Percentiles rank a stretch among this genome's conserved stretches.
Evolutionary conservation across 2,888 invertebrate species (phyloP).

Genomic region (Agrenia bidenticulata): DNA sequence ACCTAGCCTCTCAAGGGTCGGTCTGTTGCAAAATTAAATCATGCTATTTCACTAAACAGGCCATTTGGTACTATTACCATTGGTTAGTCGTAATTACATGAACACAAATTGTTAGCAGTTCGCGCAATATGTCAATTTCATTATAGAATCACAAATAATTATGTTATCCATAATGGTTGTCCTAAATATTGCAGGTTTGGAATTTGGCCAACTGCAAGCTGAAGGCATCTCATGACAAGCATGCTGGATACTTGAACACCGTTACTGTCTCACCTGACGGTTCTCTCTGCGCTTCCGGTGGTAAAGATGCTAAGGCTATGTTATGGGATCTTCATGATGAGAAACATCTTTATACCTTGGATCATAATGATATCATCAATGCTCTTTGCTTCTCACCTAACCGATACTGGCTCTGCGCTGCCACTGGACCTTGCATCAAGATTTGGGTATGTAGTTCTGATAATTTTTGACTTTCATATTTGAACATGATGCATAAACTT

Average conservation of each 20-base stretch:
- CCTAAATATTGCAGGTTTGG: constrained; percentile 71
- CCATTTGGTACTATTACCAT: constrained; percentile 13
- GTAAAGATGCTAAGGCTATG: constrained; percentile 99
- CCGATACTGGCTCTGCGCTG: constrained; percentile 99
- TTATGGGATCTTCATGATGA: constrained; percentile 99
- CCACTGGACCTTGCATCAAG: constrained; percentile 95
- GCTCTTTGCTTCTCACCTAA: constrained; percentile 99
- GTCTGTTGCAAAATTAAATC: constrained; percentile 32
- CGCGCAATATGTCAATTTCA: no score
- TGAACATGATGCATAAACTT: constrained; percentile 20
- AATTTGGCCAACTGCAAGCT: constrained; percentile 97
- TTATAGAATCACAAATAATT: no score
- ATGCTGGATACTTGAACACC: constrained; percentile 95
- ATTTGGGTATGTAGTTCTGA: constrained; percentile 76
- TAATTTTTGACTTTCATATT: background rate
- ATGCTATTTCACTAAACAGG: background rate
- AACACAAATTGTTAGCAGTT: no score
- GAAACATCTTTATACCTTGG: constrained; percentile 97
- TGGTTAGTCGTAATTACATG: no score
- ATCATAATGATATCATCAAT: constrained; percentile 97
- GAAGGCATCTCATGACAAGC: constrained; percentile 97
- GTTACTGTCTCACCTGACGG: constrained; percentile 99
- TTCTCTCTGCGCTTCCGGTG: constrained; percentile 98
- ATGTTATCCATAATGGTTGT: no score
- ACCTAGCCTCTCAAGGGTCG: constrained; percentile 36